Evolutionary conservation across 2,888 invertebrate genomes (phyloP), one percentile per base, ranked within the genome.

Genomic region (Nymphalis urticae): DNA sequence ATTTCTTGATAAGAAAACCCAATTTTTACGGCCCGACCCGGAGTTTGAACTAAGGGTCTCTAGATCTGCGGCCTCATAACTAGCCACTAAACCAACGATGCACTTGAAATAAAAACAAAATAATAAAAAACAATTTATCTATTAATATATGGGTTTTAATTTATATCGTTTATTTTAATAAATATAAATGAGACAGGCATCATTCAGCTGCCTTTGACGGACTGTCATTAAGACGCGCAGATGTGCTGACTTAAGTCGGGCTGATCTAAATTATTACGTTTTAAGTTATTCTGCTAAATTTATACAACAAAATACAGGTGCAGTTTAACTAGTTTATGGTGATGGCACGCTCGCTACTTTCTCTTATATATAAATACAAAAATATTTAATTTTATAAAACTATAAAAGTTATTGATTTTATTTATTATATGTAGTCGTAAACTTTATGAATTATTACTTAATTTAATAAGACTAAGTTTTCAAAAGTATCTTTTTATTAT

Each of bases 171-270:
- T 16, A 16, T 53, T 56, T 56, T 56, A 17, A 17, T 54, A 54
- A 16, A 32, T 21, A 56, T 17, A 56, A 17, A 53, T 56, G n/a
- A 32, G 13, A n/a, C 32, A 42, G 42, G 42, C 42, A 13, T 42
- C 17, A n/a, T 32, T 36, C 32, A 32, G n/a, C 56, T 32, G 56
- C 56, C 32, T 32, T 56, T 56, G 56, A 36, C 32, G 32, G n/a
- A 56, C 32, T 56, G 56, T 56, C 56, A 56, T 56, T 32, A 56
- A 32, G 32, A 9, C 32, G 10, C n/a, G 56, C 56, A 56, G 56
- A 56, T 56, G 56, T 36, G 27, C 32, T n/a, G 50, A 8, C 42
- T 24, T 53, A 27, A 10, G 21, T 27, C 54, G 27, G 24, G 54
- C 27, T 54, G 27, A 24, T 54, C 27, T 50, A 50, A 54, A 27